Evolutionary conservation across 1,140 invertebrate species (phyloP).

Genomic region (Microplitis demolitor): DNA sequence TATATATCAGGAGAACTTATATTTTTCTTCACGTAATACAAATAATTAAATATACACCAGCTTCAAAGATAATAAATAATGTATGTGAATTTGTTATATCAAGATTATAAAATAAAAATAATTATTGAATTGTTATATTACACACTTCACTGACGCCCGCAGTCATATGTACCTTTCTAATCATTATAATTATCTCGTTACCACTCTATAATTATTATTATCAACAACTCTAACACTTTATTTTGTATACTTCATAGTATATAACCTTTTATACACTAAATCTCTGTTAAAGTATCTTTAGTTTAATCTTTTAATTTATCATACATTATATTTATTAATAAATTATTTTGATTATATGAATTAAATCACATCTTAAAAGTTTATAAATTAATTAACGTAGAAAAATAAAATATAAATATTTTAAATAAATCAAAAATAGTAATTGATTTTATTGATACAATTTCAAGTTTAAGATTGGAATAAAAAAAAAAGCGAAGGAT

Average conservation of each 20-base stretch:
- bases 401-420: not conserved
- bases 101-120: too few species aligned
- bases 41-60: too few species aligned
- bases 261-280: not conserved
- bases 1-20: too few species aligned
- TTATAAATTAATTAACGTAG: not conserved
- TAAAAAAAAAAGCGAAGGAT: not conserved
- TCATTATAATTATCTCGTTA: conserved; percentile 4
- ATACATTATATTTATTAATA: not conserved
- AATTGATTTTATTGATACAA: too few species aligned
- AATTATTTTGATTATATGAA: not conserved
- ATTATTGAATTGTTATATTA: too few species aligned
- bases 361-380: not conserved
- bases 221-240: not conserved
- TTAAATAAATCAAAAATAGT: too few species aligned
- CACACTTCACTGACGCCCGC: not conserved
- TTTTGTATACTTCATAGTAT: not conserved
- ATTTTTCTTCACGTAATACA: too few species aligned
- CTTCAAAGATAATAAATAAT: too few species aligned
- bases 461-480: too few species aligned
- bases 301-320: not conserved
- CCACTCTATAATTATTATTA: conserved; percentile 11
- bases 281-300: not conserved
- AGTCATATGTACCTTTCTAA: not conserved
- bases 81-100: too few species aligned